Base-by-base conservation (phyloP, 35 echinoderm and acorn worm species). In the Anneissia japonica region DNA sequence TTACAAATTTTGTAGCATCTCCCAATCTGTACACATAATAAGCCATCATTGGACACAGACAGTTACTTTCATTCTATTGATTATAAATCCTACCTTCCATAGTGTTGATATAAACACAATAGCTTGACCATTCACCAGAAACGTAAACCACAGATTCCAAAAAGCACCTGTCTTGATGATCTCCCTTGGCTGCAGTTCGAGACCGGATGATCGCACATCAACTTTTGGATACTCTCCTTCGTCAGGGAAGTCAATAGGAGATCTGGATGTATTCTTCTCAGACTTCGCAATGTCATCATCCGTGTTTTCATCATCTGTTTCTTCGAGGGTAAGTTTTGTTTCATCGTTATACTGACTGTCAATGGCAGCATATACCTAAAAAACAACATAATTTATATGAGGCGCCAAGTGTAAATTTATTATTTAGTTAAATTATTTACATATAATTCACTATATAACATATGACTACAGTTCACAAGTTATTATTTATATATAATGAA, bases 81-180 rank as follows among this genome's bases (percentile, higher is more conserved):
- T n/a, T n/a, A 9, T 6, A 19, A 45, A 45, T 64, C 56, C 32
- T 78, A 90, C 93, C 88, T 94, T 94, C 74, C 90, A 94, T 0
- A 94, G 83, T 31, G 88, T 83, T 29, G 93, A 64, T 31, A 94
- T 86, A 37, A 91, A 91, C 12, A 91, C 81, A 38, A 79, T 86
- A 17, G 82, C 85, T 83, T 94, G 88, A 4, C 85, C 86, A 37
- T 95, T 95, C 5, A 91, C 85, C 0, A 87, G 64, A 51, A 91
- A 95, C 4, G 86, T 91, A 46, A 83, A 46, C 93, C 93, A 95
- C 4, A 91, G 86, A 45, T 85, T 51, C 93, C 89, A 91, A 36
- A 95, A 91, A 31, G 85, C 86, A 74, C 84, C 84, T 14, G 82
- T 91, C 46, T 74, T 79, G 36, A 95, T 79, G 23, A 95, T 87